These are phyloP conservation scores for Neomonachus schauinslandi DNA, from an alignment of 2,113 vertebrate genomes.

Conservation along the genomic window DNA sequence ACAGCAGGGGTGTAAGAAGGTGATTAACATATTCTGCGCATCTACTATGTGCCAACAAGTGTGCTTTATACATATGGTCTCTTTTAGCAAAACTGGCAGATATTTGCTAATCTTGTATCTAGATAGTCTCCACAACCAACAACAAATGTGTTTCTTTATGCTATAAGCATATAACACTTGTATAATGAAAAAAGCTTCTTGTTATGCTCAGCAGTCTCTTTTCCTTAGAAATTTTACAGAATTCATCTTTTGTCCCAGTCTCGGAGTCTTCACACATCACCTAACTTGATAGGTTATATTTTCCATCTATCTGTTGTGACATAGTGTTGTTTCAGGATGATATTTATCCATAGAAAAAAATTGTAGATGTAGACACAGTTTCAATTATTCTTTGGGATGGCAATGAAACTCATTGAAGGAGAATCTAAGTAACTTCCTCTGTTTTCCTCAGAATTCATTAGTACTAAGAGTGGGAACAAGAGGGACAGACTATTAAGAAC, in stretches of 20 bases:
- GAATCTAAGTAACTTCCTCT: neutral
- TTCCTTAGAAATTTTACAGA: neutral
- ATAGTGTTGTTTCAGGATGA: neutral
- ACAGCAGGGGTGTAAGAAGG: conserved; percentile 56
- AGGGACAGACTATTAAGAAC: neutral
- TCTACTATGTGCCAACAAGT: conserved; percentile 60
- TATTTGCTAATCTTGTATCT: conserved; percentile 72
- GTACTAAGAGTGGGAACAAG: neutral
- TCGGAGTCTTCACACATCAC: neutral
- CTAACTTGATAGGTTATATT: neutral
- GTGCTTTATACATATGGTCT: conserved; percentile 65
- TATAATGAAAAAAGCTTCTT: neutral
- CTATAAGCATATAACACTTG: neutral
- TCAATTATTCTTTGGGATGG: neutral
- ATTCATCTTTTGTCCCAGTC: neutral
- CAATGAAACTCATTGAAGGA: neutral
- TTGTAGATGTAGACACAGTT: neutral
- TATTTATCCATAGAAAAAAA: neutral
- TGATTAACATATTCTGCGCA: conserved; percentile 67
- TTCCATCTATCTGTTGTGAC: neutral
- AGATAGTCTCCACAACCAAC: conserved; percentile 68
- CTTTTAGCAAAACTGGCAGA: conserved; percentile 67
- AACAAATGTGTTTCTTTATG: conserved; percentile 60
- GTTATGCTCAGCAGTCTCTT: neutral
- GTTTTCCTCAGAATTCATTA: neutral